Evolutionary conservation across 2,888 invertebrate genomes (phyloP), one percentile per base, ranked within the genome.

Genomic region (Brenthis ino): DNA sequence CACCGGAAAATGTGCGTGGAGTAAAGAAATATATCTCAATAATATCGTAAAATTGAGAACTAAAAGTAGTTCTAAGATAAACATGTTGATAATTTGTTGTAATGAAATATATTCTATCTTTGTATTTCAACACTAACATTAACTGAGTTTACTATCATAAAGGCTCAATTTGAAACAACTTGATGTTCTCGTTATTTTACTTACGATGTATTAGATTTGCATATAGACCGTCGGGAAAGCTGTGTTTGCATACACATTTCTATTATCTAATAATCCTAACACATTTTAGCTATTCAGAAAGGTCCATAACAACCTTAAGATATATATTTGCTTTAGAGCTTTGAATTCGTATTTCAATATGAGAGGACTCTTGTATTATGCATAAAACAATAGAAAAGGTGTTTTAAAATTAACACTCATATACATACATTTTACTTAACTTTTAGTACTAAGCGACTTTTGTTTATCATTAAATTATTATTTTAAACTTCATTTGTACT

Each of bases 211-310:
- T 64, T 65, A 47, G 48, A 68, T 73, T 73, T 64, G 73, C 71
- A 69, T 71, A 66, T 71, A 71, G 65, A 71, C 63, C 56, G 65
- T 28, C 20, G 50, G 65, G 54, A 64, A 66, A 65, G 65, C 63
- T 61, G 61, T 66, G 64, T 73, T 71, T 71, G 69, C 71, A 71
- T 67, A 69, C 64, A 71, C 55, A 71, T 64, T 70, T 67, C 65
- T 67, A 68, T 69, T 64, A 71, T 70, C 54, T 68, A 68, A 73
- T 70, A 67, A 58, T 64, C 50, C 67, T 72, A 72, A 68, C 68
- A 69, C 24, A 65, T 67, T 72, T 68, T 63, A 67, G 56, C 60
- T 70, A 68, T 72, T 67, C 69, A 64, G 54, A 56, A 56, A 65
- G 47, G 48, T 70, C 57, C 50, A 64, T 57, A 67, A 65, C 43